Conservation (phyloP, 2,888 invertebrate genomes). For the Hylaea fasciaria region DNA sequence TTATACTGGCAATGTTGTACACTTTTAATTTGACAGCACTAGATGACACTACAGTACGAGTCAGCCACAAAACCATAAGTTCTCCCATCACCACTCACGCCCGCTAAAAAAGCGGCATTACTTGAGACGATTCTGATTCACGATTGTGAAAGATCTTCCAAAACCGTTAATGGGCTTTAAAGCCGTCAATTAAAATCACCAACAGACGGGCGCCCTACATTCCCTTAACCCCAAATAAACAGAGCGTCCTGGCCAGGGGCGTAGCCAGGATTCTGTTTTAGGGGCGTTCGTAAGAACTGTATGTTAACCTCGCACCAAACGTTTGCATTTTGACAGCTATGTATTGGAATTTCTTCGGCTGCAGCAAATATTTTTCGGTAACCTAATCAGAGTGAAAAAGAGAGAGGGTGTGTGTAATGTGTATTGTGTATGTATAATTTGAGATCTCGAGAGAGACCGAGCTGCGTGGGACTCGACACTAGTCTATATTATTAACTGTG, state of each 20-base stretch:
- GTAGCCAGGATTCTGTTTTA: constrained; percentile 8
- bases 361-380: no score
- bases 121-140: constrained; percentile 5
- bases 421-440: no score
- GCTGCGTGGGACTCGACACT: no score
- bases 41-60: no score
- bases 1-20: no score
- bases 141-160: constrained; percentile 17
- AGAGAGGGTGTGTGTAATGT: no score
- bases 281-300: constrained; percentile 3
- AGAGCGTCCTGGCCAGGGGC: constrained; percentile 14
- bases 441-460: no score
- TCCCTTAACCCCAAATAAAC: constrained; percentile 35
- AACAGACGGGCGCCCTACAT: constrained; percentile 36
- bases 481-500: no score
- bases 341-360: no score
- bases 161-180: constrained; percentile 26
- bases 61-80: no score
- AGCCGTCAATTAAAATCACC: constrained; percentile 29
- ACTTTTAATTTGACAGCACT: no score
- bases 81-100: background rate
- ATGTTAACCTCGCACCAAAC: background rate
- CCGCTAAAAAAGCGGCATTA: background rate
- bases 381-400: no score
- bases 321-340: background rate